Conservation (phyloP, 2,888 invertebrate genomes). For the Frankliniella fusca region DNA sequence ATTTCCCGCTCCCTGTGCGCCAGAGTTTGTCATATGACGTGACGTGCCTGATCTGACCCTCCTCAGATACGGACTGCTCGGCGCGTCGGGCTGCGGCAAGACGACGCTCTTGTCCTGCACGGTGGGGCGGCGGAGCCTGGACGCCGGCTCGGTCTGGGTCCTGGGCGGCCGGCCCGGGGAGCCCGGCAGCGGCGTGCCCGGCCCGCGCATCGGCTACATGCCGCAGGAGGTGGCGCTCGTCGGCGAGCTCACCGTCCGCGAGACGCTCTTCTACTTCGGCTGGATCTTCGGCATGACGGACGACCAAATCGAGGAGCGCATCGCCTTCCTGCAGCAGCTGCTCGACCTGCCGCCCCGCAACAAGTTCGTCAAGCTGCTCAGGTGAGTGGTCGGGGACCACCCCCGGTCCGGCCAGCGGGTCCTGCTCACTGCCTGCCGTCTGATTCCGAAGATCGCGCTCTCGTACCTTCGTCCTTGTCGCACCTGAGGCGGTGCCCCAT, state of each 20-base stretch:
- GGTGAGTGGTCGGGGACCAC: conserved; percentile 44
- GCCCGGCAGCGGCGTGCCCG: conserved; percentile 22
- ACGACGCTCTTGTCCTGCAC: conserved; percentile 4
- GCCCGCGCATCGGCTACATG: conserved; percentile 41
- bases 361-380: conserved; percentile 57
- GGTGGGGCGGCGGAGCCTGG: conserved; percentile 14
- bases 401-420: neutral
- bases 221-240: conserved; percentile 73
- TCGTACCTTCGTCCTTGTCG: too few species aligned
- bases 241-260: conserved; percentile 73
- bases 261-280: conserved; percentile 83
- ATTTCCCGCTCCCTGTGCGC: too few species aligned
- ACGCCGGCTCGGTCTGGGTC: conserved; percentile 5
- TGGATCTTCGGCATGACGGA: conserved; percentile 71
- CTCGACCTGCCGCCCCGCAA: conserved; percentile 69
- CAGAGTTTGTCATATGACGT: too few species aligned
- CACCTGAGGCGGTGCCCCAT: too few species aligned
- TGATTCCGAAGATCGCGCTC: too few species aligned
- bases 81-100: conserved; percentile 18
- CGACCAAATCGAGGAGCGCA: conserved; percentile 54
- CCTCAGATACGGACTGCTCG: neutral
- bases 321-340: conserved; percentile 63
- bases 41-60: too few species aligned
- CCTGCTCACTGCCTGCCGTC: neutral
- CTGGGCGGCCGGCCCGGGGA: neutral